Evolutionary conservation across 92 coral and sea anemone species (phyloP), one percentile per base, ranked within the genome.

Genomic region (Epizoanthus rinbou): DNA sequence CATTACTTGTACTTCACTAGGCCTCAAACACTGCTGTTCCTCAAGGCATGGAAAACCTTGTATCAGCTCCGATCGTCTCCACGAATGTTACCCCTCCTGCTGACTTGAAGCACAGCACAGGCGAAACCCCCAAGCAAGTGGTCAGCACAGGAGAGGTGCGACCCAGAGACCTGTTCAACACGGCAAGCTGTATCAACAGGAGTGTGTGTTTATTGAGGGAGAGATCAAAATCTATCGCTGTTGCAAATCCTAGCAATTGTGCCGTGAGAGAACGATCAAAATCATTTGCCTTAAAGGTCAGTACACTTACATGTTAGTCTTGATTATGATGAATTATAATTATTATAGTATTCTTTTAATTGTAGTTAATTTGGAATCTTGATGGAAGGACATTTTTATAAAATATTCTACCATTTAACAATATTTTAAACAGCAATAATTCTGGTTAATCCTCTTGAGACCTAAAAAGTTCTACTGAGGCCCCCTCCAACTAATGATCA

Each of bases 201-300:
- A 66, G 62, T 24, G 25, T 14, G 19, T 57, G 43, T 19, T 21
- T 57, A 35, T 37, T 69, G 76, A 85, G 91, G 73, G 88, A 88
- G 10, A 88, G 91, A 43, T 87, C 91, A n/a, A 56, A 88, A 56
- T 79, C 92, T 1, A 64, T 85, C 8, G 89, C 92, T 56, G 83
- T 88, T 0, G 93, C 87, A 47, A 92, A 85, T 68, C 87, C 93
- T 4, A 84, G 89, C 79, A 87, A 31, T 17, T 63, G 69, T 35
- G 82, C 84, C 6, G 47, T 72, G 17, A 94, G 94, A 81, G 89
- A 91, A 69, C 91, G 98, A 31, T 96, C 99, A 9, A 96, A 94
- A 82, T 96, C 99, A 13, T 90, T 97, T 85, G 95, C 99, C 23
- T 88, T 94, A 22, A 97, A 97, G 98, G 99, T 97, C 85, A 19